Evolutionary conservation across 2,797 vertebrate genomes (phyloP).

Genomic region (Leptodactylus fallax): DNA sequence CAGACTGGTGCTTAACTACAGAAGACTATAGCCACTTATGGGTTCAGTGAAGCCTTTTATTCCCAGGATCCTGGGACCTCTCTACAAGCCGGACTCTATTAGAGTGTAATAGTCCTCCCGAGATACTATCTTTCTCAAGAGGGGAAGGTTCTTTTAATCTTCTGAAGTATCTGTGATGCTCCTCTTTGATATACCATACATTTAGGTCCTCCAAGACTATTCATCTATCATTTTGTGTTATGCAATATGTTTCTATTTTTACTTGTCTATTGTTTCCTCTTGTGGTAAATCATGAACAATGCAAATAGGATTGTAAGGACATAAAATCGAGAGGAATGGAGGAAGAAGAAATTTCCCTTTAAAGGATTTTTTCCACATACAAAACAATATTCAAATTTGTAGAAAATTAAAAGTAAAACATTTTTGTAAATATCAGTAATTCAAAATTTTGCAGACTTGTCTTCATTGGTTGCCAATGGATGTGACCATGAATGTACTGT

Average conservation of each 20-base stretch:
- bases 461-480: too few species aligned
- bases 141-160: neutral
- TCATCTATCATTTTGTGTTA: conserved; percentile 5
- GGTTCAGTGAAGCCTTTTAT: neutral
- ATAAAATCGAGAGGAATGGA: neutral
- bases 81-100: conserved; percentile 6
- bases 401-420: too few species aligned
- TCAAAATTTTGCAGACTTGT: too few species aligned
- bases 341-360: neutral
- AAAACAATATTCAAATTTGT: too few species aligned
- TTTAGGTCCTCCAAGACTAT: neutral
- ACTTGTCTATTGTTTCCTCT: conserved; percentile 28
- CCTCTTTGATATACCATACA: conserved; percentile 8
- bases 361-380: too few species aligned
- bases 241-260: conserved; percentile 32
- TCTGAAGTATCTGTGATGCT: neutral
- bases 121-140: neutral
- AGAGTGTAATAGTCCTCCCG: neutral
- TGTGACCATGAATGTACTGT: too few species aligned
- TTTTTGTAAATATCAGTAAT: too few species aligned
- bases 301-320: conserved; percentile 22
- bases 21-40: neutral
- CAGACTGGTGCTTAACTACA: neutral
- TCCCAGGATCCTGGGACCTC: neutral
- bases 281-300: conserved; percentile 10